Percentiles rank a stretch among this genome's conserved stretches.
Conservation (phyloP, 2,888 invertebrate genomes). For the Biston stratarius region DNA sequence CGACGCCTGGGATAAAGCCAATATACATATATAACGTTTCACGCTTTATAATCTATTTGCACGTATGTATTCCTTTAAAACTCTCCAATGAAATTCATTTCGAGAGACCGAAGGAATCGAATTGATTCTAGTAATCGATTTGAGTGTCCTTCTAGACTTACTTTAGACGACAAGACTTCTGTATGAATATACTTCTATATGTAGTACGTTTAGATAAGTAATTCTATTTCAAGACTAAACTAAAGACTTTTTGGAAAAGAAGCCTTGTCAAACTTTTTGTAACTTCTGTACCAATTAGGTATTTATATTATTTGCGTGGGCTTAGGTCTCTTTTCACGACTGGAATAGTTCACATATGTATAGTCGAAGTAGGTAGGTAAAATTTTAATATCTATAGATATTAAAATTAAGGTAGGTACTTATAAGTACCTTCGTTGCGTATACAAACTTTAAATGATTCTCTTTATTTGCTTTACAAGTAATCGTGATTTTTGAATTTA, state of each 20-base stretch:
- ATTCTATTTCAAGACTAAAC: slow-evolving; percentile 12
- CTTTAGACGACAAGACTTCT: slow-evolving; percentile 33
- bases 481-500: too few relatives aligned
- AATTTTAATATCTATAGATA: too few relatives aligned
- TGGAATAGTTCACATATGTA: too few relatives aligned
- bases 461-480: too few relatives aligned
- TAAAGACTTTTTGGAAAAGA: background rate
- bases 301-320: background rate
- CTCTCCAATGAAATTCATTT: slow-evolving; percentile 56
- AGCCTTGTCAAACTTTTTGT: background rate
- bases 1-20: too few relatives aligned
- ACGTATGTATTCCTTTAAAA: slow-evolving; percentile 36
- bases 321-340: too few relatives aligned
- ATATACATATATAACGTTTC: too few relatives aligned
- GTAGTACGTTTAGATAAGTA: slow-evolving; percentile 34
- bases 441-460: too few relatives aligned
- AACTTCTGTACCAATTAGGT: background rate
- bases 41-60: background rate
- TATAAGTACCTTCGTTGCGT: too few relatives aligned
- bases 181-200: slow-evolving; percentile 22
- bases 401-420: too few relatives aligned
- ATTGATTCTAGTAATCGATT: slow-evolving; percentile 64
- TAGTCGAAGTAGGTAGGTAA: too few relatives aligned
- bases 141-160: slow-evolving; percentile 47
- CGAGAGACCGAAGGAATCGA: slow-evolving; percentile 54